Conservation (phyloP, 2,888 invertebrate species). For the Hypomecis punctinalis region DNA sequence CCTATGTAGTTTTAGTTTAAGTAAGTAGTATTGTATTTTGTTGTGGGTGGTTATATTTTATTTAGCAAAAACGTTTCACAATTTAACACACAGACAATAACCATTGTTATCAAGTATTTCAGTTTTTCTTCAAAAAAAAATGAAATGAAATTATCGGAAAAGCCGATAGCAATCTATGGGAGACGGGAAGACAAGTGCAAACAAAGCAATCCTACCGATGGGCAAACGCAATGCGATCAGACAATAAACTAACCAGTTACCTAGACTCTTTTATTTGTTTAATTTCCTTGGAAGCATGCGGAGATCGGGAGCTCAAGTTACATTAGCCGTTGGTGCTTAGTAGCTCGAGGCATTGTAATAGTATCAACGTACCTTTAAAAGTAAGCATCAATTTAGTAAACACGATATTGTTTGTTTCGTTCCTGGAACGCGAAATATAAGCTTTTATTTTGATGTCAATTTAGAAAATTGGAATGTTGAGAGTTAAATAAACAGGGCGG, state of each 20-base stretch:
- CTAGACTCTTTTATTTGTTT: constrained; percentile 35
- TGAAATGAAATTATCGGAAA: constrained; percentile 3
- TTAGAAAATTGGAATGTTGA: constrained; percentile 1
- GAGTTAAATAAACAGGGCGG: background rate
- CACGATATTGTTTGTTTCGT: constrained; percentile 13
- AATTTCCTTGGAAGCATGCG: constrained; percentile 25
- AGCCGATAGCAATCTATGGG: constrained; percentile 7
- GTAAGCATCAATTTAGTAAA: constrained; percentile 8
- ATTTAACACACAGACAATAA: too few relatives aligned
- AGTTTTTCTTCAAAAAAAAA: too few relatives aligned
- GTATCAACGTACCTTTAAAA: constrained; percentile 17
- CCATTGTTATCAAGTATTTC: too few relatives aligned
- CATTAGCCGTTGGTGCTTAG: constrained; percentile 30
- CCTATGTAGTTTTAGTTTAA: too few relatives aligned
- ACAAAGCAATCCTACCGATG: constrained; percentile 55
- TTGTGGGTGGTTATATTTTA: too few relatives aligned
- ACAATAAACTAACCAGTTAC: constrained; percentile 46
- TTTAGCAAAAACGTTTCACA: too few relatives aligned
- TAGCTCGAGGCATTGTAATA: constrained; percentile 39
- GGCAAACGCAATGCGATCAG: constrained; percentile 47
- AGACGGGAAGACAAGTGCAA: constrained; percentile 45
- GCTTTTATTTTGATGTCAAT: constrained; percentile 11
- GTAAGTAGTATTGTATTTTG: too few relatives aligned
- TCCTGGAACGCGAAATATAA: constrained; percentile 3
- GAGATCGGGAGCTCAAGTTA: constrained; percentile 32